Percentiles rank a stretch among this genome's conserved stretches.
Conservation (phyloP, 2,888 invertebrate genomes). For the Flabesymbios commensalis region DNA sequence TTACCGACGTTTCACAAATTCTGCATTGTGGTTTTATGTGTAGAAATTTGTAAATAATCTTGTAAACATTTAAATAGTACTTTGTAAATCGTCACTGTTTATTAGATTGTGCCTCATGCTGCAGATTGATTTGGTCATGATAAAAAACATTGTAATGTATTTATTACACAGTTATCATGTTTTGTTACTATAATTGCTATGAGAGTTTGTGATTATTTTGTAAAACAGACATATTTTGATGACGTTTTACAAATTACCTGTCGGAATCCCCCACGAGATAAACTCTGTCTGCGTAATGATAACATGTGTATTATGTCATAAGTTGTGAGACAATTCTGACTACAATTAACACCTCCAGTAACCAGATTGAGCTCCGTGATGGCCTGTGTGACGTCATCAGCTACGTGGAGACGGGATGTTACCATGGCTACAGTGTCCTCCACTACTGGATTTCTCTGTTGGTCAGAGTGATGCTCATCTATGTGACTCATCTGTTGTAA, state of each 20-base stretch:
- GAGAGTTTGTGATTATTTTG: too few species aligned
- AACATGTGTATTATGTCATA: background rate
- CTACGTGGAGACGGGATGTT: slow-evolving; percentile 38
- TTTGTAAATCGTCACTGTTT: too few species aligned
- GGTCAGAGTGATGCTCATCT: slow-evolving; percentile 30
- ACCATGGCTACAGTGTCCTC: slow-evolving; percentile 45
- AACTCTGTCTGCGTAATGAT: background rate
- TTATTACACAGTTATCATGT: too few species aligned
- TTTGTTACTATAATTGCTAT: too few species aligned
- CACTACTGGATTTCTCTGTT: slow-evolving; percentile 39
- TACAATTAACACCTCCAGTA: slow-evolving; percentile 2
- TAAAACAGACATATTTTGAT: too few species aligned
- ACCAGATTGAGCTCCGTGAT: slow-evolving; percentile 20
- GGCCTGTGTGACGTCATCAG: slow-evolving; percentile 41
- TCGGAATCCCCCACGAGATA: background rate
- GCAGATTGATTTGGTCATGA: too few species aligned
- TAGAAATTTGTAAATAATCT: too few species aligned
- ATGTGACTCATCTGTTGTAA: slow-evolving; percentile 36
- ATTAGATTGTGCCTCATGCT: too few species aligned
- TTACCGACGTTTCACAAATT: too few species aligned
- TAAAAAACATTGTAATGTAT: too few species aligned
- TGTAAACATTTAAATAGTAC: too few species aligned
- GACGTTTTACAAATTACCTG: background rate
- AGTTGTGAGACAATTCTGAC: background rate
- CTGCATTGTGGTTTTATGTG: too few species aligned